phyloP scores from a whole-genome alignment of 1,140 invertebrate genomes.

The Drosophila arawakana region DNA sequence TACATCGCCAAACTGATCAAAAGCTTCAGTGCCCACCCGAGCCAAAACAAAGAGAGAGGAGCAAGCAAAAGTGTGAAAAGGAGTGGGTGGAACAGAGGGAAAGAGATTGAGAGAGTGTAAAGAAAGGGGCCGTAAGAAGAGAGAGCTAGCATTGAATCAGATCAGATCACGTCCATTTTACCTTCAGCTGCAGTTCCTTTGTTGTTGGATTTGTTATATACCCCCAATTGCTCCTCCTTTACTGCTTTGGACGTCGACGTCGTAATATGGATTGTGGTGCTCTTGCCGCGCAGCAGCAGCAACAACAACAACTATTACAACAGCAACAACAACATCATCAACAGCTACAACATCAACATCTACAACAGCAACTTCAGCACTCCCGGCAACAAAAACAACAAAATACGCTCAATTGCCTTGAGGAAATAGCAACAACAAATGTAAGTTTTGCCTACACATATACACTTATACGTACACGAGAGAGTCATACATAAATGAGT shows the following conservation, averaged over 20 bases:
- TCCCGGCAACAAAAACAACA: constrained; percentile 43
- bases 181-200: constrained; percentile 48
- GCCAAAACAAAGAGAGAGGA: not conserved
- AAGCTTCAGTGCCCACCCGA: constrained; percentile 1
- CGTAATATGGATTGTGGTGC: constrained; percentile 80
- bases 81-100: not conserved
- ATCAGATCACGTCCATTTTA: constrained; percentile 49
- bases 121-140: constrained; percentile 11
- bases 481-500: not conserved
- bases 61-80: constrained; percentile 4
- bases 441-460: constrained; percentile 63
- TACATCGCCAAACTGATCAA: constrained; percentile 42
- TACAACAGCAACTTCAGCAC: constrained; percentile 53
- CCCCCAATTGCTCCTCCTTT: constrained; percentile 40
- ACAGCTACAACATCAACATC: constrained; percentile 54
- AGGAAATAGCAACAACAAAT: constrained; percentile 78
- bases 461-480: not conserved
- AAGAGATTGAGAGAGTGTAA: constrained; percentile 10
- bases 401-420: constrained; percentile 68
- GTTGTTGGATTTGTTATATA: constrained; percentile 42
- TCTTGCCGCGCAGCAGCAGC: constrained; percentile 74
- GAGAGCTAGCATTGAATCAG: constrained; percentile 23
- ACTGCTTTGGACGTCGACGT: constrained; percentile 37
- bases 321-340: constrained; percentile 45
- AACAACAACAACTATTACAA: constrained; percentile 60